These are phyloP conservation scores for Paraescarpia echinospica DNA, from an alignment of 1,140 invertebrate genomes.

Conservation along the genomic window DNA sequence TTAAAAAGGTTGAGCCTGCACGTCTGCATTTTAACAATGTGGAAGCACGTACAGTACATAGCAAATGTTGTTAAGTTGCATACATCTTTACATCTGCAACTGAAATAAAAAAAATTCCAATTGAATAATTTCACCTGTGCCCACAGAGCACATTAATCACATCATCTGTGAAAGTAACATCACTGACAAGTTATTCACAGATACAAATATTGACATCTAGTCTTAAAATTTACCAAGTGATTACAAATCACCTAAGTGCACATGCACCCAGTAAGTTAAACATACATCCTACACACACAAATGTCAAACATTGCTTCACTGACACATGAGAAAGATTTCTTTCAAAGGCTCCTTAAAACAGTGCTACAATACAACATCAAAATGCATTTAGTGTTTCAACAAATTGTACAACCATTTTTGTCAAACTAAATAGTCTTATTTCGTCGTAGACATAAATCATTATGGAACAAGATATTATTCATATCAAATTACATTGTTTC, in stretches of 20 bases:
- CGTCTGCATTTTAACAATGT: background rate
- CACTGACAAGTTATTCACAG: background rate
- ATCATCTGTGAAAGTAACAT: background rate
- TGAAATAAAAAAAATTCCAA: background rate
- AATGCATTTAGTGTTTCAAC: too few relatives aligned
- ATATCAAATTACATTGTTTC: too few relatives aligned
- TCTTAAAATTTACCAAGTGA: background rate
- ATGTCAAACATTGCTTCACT: background rate
- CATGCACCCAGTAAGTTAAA: background rate
- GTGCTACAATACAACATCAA: background rate
- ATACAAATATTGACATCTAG: background rate
- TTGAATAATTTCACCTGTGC: background rate
- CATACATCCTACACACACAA: background rate
- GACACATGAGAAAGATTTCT: background rate
- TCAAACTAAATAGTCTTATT: background rate
- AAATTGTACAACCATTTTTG: background rate
- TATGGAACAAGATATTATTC: background rate
- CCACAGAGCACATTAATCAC: background rate
- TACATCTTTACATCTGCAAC: background rate
- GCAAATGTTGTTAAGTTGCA: background rate
- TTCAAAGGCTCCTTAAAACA: background rate
- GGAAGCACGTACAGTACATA: background rate
- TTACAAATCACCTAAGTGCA: background rate
- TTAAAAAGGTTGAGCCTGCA: background rate
- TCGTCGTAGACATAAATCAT: background rate